Conservation (phyloP, 2,888 invertebrate genomes). For the Xestia ashworthii region DNA sequence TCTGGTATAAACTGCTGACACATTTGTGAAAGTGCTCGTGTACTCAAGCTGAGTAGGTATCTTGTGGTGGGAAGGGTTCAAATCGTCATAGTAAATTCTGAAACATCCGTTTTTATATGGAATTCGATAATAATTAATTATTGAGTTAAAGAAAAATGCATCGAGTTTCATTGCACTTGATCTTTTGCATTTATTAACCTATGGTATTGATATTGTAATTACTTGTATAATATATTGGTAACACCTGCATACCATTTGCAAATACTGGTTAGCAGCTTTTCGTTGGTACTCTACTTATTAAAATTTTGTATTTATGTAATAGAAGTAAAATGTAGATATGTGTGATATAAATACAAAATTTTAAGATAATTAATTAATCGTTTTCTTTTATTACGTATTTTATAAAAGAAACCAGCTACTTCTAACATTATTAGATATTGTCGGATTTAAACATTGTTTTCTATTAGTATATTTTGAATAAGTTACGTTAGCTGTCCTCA, state of each 20-base stretch:
- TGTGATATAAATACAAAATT: slow-evolving; percentile 91
- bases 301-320: slow-evolving; percentile 91
- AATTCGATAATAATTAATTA: slow-evolving; percentile 81
- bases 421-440: slow-evolving; percentile 84
- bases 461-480: slow-evolving; percentile 87
- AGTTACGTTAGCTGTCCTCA: slow-evolving; percentile 87
- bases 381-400: slow-evolving; percentile 88
- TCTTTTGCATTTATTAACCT: slow-evolving; percentile 91
- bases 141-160: slow-evolving; percentile 80
- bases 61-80: slow-evolving; percentile 77
- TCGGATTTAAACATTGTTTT: slow-evolving; percentile 86
- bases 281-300: slow-evolving; percentile 87
- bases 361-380: slow-evolving; percentile 87
- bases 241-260: slow-evolving; percentile 89
- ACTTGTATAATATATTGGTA: slow-evolving; percentile 90
- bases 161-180: slow-evolving; percentile 90
- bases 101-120: slow-evolving; percentile 79
- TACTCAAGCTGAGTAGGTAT: slow-evolving; percentile 81
- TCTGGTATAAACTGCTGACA: slow-evolving; percentile 85
- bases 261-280: slow-evolving; percentile 90
- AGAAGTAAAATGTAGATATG: slow-evolving; percentile 91
- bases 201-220: slow-evolving; percentile 91
- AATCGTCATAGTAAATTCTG: slow-evolving; percentile 80
- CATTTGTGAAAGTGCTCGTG: slow-evolving; percentile 82
- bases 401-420: slow-evolving; percentile 86